Conservation (phyloP, 2,888 invertebrate genomes). For the Agapostemon virescens region DNA sequence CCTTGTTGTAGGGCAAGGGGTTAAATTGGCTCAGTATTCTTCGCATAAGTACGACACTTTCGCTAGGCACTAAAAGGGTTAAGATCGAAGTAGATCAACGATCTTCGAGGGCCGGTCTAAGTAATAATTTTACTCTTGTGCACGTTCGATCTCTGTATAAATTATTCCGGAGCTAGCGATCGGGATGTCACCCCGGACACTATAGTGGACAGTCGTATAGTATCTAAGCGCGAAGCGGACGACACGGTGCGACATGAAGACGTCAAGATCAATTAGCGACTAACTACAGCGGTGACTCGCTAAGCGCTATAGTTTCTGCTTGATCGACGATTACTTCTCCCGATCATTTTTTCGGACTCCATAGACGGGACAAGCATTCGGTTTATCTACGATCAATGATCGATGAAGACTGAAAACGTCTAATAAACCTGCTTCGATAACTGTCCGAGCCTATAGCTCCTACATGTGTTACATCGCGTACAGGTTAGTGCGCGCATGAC, state of each 20-base stretch:
- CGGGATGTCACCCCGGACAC: background rate
- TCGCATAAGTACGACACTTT: no score
- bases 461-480: background rate
- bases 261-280: slow-evolving; percentile 1
- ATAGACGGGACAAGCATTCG: background rate
- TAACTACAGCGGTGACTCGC: background rate
- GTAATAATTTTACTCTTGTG: background rate
- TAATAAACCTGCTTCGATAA: slow-evolving; percentile 10
- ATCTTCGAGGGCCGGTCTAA: background rate
- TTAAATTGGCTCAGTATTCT: no score
- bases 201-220: slow-evolving; percentile 2
- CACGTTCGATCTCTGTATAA: background rate
- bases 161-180: background rate
- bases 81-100: background rate
- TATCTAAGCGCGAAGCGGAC: background rate
- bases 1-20: no score
- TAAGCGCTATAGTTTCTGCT: background rate
- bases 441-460: background rate
- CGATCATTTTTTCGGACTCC: background rate
- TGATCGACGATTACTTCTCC: slow-evolving; percentile 6
- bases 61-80: no score
- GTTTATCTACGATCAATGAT: slow-evolving; percentile 18
- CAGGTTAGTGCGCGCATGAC: background rate
- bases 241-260: background rate
- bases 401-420: slow-evolving; percentile 15